Base-by-base conservation (phyloP, 1,140 invertebrate species). In the Delia radicum region DNA sequence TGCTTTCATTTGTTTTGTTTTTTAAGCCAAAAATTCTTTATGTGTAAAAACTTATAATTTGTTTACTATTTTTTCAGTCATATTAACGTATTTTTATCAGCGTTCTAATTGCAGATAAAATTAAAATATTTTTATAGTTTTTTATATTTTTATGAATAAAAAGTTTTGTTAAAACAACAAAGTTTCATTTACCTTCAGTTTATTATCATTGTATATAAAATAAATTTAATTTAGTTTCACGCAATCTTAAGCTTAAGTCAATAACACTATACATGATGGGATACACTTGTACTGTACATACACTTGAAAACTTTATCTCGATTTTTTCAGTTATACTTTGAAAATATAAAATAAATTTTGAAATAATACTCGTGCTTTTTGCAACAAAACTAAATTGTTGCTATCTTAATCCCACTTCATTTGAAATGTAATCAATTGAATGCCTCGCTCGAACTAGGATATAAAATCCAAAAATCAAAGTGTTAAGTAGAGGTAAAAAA, bases 241-340 rank as follows among this genome's bases (percentile, higher is more conserved):
- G 62, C 62, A 65, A 65, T 65, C 62, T 29, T 29, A 29, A 65
- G 26, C 62, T 15, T 65, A 65, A 65, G 12, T 65, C 62, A 65
- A 65, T 65, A 65, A 63, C 24, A 63, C 21, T 63, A 29, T 27
- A 29, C 62, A 63, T n/a, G n/a, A n/a, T n/a, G n/a, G n/a, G n/a
- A n/a, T n/a, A 12, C 61, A 48, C 18, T 21, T 27, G 18, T 10
- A 21, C 24, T n/a, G 5, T 63, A 27, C 24, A 27, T 63, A 27
- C 24, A 63, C 27, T 13, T 62, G 21, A 33, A 33, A 33, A 33
- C 31, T 4, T 33, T 33, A 33, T 33, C 31, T 10, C 31, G 31
- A 4, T 42, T 42, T 42, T 42, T 42, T 42, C n/a, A 42, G 37
- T 42, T 10, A 42, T 15, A 42, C 37, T 42, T 42, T 42, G 3